Evolutionary conservation across 1,140 invertebrate genomes (phyloP).

Genomic region (Chironomus tepperi): DNA sequence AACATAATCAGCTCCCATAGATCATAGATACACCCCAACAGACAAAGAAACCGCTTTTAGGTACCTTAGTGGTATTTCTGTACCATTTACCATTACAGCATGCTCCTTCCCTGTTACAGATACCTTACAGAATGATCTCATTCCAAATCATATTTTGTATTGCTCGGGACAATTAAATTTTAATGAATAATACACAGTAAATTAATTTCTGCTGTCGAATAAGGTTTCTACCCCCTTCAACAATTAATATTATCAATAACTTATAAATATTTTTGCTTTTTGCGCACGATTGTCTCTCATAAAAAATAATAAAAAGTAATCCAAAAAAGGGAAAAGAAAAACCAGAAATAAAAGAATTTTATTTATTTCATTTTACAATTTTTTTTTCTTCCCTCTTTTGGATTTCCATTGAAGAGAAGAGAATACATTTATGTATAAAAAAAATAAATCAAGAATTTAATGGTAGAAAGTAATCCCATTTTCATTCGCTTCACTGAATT

Average conservation of each 20-base stretch:
- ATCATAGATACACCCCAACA: too few relatives aligned
- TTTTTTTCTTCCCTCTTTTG: neutral
- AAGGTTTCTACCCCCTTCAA: neutral
- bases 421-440: neutral
- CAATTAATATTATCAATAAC: neutral
- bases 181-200: neutral
- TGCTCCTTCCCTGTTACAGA: too few relatives aligned
- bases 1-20: too few relatives aligned
- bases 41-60: too few relatives aligned
- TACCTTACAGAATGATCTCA: neutral
- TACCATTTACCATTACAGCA: too few relatives aligned
- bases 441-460: constrained; percentile 20
- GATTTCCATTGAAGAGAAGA: neutral
- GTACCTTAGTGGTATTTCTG: too few relatives aligned
- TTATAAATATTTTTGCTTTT: constrained; percentile 13
- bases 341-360: neutral
- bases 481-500: constrained; percentile 16
- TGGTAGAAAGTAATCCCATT: constrained; percentile 13
- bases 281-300: constrained; percentile 23
- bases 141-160: neutral
- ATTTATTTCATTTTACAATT: neutral
- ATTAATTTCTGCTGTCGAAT: neutral
- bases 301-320: constrained; percentile 17
- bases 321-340: neutral
- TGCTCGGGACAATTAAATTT: neutral